Base-by-base conservation (phyloP, 2,888 invertebrate species). In the Rhyacophila evoluta region DNA sequence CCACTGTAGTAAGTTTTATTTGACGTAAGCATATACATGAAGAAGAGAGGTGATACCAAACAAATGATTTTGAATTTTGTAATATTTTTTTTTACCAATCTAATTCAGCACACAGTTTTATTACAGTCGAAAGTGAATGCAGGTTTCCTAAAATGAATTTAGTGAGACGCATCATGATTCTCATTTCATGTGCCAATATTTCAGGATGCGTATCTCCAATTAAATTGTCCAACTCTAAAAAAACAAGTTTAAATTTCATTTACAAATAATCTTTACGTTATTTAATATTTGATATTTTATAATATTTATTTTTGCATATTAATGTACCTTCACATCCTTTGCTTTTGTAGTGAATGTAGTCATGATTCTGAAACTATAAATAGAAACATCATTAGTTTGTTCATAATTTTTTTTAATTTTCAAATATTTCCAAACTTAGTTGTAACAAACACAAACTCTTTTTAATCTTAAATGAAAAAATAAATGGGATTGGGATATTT, bases 201-300 rank as follows among this genome's bases (percentile, higher is more conserved):
- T 94, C 94, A 10, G 93, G 91, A 84, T 94, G 92, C 38, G 94
- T 92, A 86, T 97, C 95, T 38, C 97, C 97, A 79, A 96, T 89
- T 83, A 92, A 88, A 79, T 89, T 87, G 86, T 97, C 97, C 83
- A 97, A 85, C 85, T 95, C 95, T 92, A 85, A 83, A 85, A 84
- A 83, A n/a, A n/a, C n/a, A n/a, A n/a, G n/a, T n/a, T n/a, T n/a
- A n/a, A n/a, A n/a, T n/a, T n/a, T n/a, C n/a, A n/a, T n/a, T n/a
- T n/a, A n/a, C n/a, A n/a, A n/a, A n/a, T n/a, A n/a, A n/a, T n/a
- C n/a, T n/a, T n/a, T n/a, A n/a, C n/a, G n/a, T n/a, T n/a, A n/a
- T n/a, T n/a, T n/a, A 75, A 5, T 36, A 10, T 67, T 41, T 27
- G 10, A 72, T 69, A 82, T 83, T 83, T 83, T 74, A 41, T 15